Percentiles rank a stretch among this genome's conserved stretches.
These are phyloP conservation scores for Melinopterus prodromus DNA, from an alignment of 2,888 invertebrate species.

Conservation along the genomic window DNA sequence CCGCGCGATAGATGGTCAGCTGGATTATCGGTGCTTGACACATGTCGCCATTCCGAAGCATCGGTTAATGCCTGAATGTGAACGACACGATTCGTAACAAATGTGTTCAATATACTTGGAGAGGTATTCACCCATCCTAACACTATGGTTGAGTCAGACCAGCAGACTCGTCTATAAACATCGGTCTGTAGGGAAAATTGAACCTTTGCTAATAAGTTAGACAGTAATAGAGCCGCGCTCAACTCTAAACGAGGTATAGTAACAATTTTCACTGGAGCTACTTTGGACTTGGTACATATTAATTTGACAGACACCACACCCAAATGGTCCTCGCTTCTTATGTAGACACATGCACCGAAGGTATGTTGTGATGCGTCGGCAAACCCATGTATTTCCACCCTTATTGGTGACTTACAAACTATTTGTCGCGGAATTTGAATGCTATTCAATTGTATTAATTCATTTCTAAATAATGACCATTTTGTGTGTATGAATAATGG, in stretches of 20 bases:
- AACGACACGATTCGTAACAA: background rate
- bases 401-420: background rate
- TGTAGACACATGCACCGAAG: slow-evolving; percentile 33
- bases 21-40: slow-evolving; percentile 36
- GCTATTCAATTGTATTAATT: slow-evolving; percentile 32
- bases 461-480: slow-evolving; percentile 25
- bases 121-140: slow-evolving; percentile 41
- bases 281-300: slow-evolving; percentile 35
- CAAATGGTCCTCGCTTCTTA: slow-evolving; percentile 13
- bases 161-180: slow-evolving; percentile 29
- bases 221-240: slow-evolving; percentile 45
- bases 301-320: slow-evolving; percentile 19
- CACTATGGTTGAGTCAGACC: slow-evolving; percentile 44
- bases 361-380: slow-evolving; percentile 38
- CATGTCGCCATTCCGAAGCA: slow-evolving; percentile 33
- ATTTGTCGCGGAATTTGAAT: slow-evolving; percentile 10
- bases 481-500: slow-evolving; percentile 37
- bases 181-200: slow-evolving; percentile 19
- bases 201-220: slow-evolving; percentile 38
- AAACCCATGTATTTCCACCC: slow-evolving; percentile 42
- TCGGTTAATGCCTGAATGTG: background rate
- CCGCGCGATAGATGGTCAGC: slow-evolving; percentile 37
- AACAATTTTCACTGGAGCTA: slow-evolving; percentile 36
- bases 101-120: slow-evolving; percentile 33
- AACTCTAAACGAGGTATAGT: slow-evolving; percentile 48